phyloP scores from a whole-genome alignment of 2,797 vertebrate species.

The Pseudomugil gertrudae region DNA sequence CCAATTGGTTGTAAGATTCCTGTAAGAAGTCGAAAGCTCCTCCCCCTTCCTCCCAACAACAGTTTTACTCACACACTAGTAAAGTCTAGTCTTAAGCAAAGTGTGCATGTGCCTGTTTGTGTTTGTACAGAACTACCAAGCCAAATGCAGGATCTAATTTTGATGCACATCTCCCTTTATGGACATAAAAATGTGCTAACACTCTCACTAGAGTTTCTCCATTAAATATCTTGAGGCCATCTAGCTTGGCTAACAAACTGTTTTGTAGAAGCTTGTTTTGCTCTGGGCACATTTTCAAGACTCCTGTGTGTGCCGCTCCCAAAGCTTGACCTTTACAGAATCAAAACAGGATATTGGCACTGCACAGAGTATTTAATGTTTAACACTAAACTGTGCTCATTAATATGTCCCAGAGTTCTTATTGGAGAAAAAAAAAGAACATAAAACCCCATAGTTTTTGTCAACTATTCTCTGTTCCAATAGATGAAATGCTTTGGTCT shows the following conservation, averaged over 20 bases:
- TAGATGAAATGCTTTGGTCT: conserved; percentile 4
- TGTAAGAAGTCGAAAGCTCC: conserved; percentile 8
- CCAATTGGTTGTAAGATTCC: conserved; percentile 37
- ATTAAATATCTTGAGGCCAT: conserved; percentile 3
- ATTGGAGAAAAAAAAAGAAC: background rate
- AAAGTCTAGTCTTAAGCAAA: background rate
- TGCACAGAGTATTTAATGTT: background rate
- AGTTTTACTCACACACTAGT: background rate
- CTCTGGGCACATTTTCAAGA: conserved; percentile 42
- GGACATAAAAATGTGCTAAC: conserved; percentile 8
- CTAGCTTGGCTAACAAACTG: conserved; percentile 12
- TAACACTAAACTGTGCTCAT: background rate
- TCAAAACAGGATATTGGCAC: background rate
- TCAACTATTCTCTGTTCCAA: background rate
- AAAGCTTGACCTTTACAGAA: conserved; percentile 18
- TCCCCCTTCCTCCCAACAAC: conserved; percentile 1
- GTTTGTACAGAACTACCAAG: background rate
- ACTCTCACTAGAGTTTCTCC: conserved; percentile 3
- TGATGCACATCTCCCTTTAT: conserved; percentile 17
- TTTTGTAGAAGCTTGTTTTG: conserved; percentile 18
- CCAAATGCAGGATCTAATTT: conserved; percentile 20
- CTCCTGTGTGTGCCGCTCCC: conserved; percentile 15
- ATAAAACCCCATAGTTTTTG: background rate
- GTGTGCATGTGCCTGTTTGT: conserved; percentile 3
- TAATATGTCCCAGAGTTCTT: background rate